Conservation (phyloP, 2,113 vertebrate species). For the Xiphorhynchus elegans region DNA sequence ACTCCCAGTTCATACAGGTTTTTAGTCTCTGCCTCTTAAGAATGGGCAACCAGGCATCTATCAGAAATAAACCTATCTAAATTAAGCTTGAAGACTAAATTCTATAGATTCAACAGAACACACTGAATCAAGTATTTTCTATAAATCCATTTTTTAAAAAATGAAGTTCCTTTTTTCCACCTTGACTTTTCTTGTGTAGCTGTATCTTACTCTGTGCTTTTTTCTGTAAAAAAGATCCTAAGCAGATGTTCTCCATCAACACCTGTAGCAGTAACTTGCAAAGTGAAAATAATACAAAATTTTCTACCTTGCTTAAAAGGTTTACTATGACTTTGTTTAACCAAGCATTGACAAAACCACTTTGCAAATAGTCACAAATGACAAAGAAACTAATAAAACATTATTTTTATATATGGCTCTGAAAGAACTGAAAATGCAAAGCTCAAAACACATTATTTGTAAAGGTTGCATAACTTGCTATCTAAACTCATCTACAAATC, state of each 20-base stretch:
- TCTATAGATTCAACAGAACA: background rate
- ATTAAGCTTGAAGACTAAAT: background rate
- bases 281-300: background rate
- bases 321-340: background rate
- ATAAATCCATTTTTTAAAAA: background rate
- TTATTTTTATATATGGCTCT: background rate
- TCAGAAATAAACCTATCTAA: background rate
- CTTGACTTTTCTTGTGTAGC: background rate
- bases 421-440: background rate
- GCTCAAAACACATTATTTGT: background rate
- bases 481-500: conserved; percentile 22
- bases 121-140: background rate
- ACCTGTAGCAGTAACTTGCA: background rate
- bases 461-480: background rate
- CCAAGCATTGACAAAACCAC: background rate
- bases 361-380: background rate
- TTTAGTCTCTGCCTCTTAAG: background rate
- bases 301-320: background rate
- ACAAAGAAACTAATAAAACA: background rate
- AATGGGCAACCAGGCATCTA: background rate
- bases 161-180: background rate
- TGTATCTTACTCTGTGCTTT: background rate
- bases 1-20: background rate
- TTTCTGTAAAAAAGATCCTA: background rate
- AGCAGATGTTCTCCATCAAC: background rate